A percentile compares a stretch with the other conserved stretches of the same genome.
Conservation (phyloP, 1,140 invertebrate species). For the Solen grandis region DNA sequence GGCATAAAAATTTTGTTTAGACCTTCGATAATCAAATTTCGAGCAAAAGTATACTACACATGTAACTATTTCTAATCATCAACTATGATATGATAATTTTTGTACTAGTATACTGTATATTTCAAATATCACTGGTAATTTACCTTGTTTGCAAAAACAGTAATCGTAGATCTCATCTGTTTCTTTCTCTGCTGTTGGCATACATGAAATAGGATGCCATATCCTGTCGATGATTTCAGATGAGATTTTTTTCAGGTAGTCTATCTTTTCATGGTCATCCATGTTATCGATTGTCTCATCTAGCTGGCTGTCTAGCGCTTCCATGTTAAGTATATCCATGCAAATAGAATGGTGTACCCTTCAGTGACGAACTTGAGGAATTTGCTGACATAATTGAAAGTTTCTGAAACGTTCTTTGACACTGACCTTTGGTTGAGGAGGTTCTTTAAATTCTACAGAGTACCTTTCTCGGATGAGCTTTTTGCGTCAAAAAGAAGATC, state of each 20-base stretch:
- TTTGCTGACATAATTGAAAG: slow-evolving; percentile 4
- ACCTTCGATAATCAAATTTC: not conserved
- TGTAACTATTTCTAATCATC: not conserved
- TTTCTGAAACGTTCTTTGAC: slow-evolving; percentile 1
- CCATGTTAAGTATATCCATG: not conserved
- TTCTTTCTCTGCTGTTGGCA: not conserved
- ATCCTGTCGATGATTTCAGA: not conserved
- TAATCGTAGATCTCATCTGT: not conserved
- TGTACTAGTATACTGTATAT: not conserved
- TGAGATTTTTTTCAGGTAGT: not conserved
- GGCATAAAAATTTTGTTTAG: not conserved
- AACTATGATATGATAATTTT: not conserved
- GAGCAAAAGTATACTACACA: not conserved
- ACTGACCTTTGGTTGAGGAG: slow-evolving; percentile 8
- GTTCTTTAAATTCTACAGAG: not conserved
- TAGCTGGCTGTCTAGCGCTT: not conserved
- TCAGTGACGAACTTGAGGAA: not conserved
- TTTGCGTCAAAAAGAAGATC: not conserved
- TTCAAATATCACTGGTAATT: not conserved
- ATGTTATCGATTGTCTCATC: no score
- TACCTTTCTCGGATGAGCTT: not conserved
- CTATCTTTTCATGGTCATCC: no score
- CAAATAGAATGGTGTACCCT: not conserved
- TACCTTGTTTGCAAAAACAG: slow-evolving; percentile 17
- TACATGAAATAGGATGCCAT: not conserved